These are phyloP conservation scores for Phortica variegata DNA, from an alignment of 1,140 invertebrate species.

Conservation along the genomic window DNA sequence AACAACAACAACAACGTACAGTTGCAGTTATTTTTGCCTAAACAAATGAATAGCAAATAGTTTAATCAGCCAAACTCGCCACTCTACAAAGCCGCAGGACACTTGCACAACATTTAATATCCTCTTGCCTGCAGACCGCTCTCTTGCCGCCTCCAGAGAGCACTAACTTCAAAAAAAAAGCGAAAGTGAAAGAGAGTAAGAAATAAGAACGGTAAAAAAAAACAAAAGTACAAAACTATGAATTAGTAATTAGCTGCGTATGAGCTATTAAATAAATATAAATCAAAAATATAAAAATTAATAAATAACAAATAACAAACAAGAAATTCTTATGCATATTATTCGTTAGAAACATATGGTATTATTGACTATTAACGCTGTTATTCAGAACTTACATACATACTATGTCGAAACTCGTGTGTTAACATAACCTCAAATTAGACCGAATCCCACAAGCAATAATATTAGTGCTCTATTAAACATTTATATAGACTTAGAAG, in stretches of 20 bases:
- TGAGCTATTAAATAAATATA: too few species aligned
- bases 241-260: too few species aligned
- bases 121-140: too few species aligned
- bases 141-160: too few species aligned
- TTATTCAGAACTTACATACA: not conserved
- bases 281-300: conserved; percentile 10
- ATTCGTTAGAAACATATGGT: conserved; percentile 46
- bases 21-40: too few species aligned
- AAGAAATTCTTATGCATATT: conserved; percentile 12
- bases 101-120: too few species aligned
- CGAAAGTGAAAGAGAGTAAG: conserved; percentile 9
- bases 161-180: conserved; percentile 28
- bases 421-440: conserved; percentile 30
- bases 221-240: not conserved
- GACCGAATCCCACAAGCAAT: conserved; percentile 38
- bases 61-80: too few species aligned
- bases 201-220: too few species aligned
- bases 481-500: conserved; percentile 41
- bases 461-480: conserved; percentile 40
- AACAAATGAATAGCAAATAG: too few species aligned
- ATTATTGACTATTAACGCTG: conserved; percentile 29
- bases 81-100: too few species aligned
- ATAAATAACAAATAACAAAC: conserved; percentile 29
- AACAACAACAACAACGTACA: too few species aligned
- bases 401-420: not conserved